Base-by-base conservation (phyloP, 2,888 invertebrate genomes). In the Thereva unica region DNA sequence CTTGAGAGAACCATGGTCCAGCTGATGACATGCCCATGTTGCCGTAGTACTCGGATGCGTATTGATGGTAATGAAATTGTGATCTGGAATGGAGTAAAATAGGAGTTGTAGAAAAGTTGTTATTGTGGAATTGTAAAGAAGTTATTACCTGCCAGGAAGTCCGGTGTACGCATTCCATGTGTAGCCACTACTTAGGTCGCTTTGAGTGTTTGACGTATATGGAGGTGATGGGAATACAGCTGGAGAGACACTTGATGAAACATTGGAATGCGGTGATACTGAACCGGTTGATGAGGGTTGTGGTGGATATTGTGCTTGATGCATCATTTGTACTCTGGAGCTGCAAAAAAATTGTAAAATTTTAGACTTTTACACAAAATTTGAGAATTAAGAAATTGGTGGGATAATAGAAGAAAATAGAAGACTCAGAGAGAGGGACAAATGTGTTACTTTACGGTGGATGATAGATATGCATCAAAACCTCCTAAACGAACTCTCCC, bases 231-330 rank as follows among this genome's bases (percentile, higher is more conserved):
- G 76, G 61, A 79, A 79, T 63, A 78, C 77, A 70, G 78, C 76
- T 41, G 81, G 80, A 56, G 80, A 80, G 9, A 78, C 75, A 5
- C 78, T 76, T 64, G 79, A 77, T n/a, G 77, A 78, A 59, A 78
- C 74, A 67, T 77, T 80, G 2, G 71, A 68, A 4, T 78, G 78
- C 56, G 80, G 79, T 52, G 80, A 79, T 23, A 74, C 76, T 35
- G 80, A 80, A 59, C 80, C 80, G 10, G 79, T 79, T 12, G 80
- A 81, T 50, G 80, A 78, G 53, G 80, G 73, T 72, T 78, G 80
- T 55, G 79, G 76, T 71, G 80, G 81, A 75, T 80, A 80, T 61
- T 70, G 70, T 38, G 70, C 67, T 45, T 70, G 70, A 40, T 64
- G 66, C 23, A 68, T 59, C 8, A 68, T 67, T 10, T 64, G 54